A percentile compares a stretch with the other conserved stretches of the same genome.
phyloP scores from a whole-genome alignment of 2,797 vertebrate genomes.

The Diplodus sargus region DNA sequence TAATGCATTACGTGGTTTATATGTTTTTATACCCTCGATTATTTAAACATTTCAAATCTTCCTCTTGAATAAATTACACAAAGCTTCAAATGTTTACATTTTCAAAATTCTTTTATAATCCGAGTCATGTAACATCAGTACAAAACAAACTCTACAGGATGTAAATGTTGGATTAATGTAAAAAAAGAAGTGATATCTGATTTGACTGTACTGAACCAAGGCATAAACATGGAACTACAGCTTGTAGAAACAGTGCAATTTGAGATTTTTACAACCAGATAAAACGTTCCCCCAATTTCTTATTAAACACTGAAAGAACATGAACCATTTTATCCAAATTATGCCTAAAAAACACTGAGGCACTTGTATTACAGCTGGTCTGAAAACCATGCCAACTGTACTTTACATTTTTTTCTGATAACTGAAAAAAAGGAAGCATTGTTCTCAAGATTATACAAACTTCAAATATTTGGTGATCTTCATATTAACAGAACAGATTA shows the following conservation, averaged over 20 bases:
- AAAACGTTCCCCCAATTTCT: not conserved
- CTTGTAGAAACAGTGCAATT: not conserved
- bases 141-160: slow-evolving; percentile 25
- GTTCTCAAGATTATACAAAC: not conserved
- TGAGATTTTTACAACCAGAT: not conserved
- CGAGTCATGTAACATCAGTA: slow-evolving; percentile 35
- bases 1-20: not conserved
- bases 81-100: slow-evolving; percentile 28
- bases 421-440: slow-evolving; percentile 31
- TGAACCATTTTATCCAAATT: slow-evolving; percentile 13
- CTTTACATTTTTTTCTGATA: not conserved
- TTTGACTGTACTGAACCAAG: not conserved
- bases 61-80: slow-evolving; percentile 45
- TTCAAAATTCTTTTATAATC: slow-evolving; percentile 51
- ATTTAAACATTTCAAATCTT: slow-evolving; percentile 26
- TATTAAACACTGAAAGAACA: slow-evolving; percentile 1
- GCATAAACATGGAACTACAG: slow-evolving; percentile 6
- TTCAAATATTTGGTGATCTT: not conserved
- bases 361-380: slow-evolving; percentile 60
- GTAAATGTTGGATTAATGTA: slow-evolving; percentile 24
- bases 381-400: slow-evolving; percentile 13
- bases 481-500: not conserved
- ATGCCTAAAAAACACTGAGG: slow-evolving; percentile 38
- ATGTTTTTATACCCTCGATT: slow-evolving; percentile 32
- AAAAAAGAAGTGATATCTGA: slow-evolving; percentile 40